phyloP scores from a whole-genome alignment of 2,888 invertebrate genomes.

The Eucera pruinosa region DNA sequence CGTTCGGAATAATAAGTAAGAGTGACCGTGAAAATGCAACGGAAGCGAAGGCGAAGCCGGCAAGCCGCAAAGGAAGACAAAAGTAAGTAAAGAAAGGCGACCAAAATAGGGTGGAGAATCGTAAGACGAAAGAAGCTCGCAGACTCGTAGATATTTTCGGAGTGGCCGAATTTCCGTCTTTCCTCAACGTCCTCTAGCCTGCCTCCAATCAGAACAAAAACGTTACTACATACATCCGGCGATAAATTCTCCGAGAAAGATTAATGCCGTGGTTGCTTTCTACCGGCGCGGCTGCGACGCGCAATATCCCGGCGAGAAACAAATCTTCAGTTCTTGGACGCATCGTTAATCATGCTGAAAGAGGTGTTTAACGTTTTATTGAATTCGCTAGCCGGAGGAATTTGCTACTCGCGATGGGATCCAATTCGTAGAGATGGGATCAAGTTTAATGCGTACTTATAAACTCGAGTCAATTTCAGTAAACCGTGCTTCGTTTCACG shows the following conservation, averaged over 20 bases:
- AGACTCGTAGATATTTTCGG: constrained; percentile 24
- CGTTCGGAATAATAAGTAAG: background rate
- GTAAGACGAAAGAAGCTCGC: constrained; percentile 10
- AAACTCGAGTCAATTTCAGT: no score
- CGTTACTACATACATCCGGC: background rate
- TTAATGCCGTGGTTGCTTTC: background rate
- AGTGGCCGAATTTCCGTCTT: constrained; percentile 14
- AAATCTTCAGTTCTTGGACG: no score
- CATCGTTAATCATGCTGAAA: background rate
- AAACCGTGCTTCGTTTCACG: no score
- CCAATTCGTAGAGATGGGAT: no score
- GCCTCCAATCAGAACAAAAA: constrained; percentile 22
- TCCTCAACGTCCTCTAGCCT: background rate
- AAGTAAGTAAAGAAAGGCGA: background rate
- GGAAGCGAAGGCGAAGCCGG: background rate
- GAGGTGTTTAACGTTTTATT: no score
- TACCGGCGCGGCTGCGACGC: no score
- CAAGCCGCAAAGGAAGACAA: background rate
- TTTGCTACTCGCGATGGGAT: no score
- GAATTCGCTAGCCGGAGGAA: no score
- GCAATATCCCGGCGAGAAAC: no score
- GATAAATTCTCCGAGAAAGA: constrained; percentile 6
- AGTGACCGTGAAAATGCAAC: background rate
- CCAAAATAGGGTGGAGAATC: constrained; percentile 4
- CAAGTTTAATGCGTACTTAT: no score